Conservation (phyloP, 1,140 invertebrate species). For the Ips nitidus region DNA sequence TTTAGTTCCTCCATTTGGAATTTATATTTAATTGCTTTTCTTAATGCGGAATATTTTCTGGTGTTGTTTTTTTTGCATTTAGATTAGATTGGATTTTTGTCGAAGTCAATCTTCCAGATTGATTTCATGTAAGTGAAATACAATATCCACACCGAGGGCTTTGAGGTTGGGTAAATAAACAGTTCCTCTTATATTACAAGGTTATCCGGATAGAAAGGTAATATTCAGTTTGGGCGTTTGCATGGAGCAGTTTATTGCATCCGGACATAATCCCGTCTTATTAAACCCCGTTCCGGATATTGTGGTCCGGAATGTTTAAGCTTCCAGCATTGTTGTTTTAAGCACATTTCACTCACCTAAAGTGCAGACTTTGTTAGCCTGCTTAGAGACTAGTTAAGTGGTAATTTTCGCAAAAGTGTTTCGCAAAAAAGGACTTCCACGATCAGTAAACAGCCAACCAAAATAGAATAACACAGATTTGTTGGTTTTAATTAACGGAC, state of each 20-base stretch:
- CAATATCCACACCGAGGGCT: background rate
- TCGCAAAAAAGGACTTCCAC: too few relatives aligned
- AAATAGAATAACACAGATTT: too few relatives aligned
- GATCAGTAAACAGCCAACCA: too few relatives aligned
- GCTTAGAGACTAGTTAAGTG: too few relatives aligned
- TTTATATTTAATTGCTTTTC: constrained; percentile 22
- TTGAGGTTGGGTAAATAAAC: background rate
- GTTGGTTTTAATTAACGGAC: too few relatives aligned
- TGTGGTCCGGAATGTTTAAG: constrained; percentile 16
- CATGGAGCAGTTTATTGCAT: constrained; percentile 22
- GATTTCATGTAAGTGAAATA: too few relatives aligned
- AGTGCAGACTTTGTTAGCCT: too few relatives aligned
- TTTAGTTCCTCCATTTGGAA: constrained; percentile 20
- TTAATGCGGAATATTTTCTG: background rate
- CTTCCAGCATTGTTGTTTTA: background rate
- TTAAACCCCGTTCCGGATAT: constrained; percentile 32
- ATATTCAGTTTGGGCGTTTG: background rate
- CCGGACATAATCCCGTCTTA: constrained; percentile 26
- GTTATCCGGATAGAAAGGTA: background rate
- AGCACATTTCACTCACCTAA: too few relatives aligned
- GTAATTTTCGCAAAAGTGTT: too few relatives aligned
- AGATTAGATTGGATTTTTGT: too few relatives aligned
- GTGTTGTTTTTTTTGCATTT: background rate
- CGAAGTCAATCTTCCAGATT: too few relatives aligned
- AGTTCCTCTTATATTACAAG: background rate